phyloP scores from a whole-genome alignment of 1,140 invertebrate species.

The Heliconius hewitsoni region DNA sequence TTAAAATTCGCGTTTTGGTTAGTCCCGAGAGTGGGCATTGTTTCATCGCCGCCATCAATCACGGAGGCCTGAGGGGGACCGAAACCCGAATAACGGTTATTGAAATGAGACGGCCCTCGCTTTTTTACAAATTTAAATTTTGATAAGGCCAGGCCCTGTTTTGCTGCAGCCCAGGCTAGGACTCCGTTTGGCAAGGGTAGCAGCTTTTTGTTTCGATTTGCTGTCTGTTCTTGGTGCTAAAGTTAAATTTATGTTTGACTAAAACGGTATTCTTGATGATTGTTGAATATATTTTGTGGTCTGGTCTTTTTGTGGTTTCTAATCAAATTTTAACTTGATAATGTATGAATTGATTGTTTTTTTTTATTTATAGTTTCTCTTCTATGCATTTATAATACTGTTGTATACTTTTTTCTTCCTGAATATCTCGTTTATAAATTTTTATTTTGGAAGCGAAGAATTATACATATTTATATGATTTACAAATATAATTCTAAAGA shows the following conservation, averaged over 20 bases:
- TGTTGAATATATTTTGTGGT: conserved; percentile 38
- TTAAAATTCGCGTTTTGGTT: conserved; percentile 77
- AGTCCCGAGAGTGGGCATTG: conserved; percentile 71
- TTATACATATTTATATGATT: no score
- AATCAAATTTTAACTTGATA: conserved; percentile 19
- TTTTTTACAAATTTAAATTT: conserved; percentile 81
- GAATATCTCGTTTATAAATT: no score
- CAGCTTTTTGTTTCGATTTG: conserved; percentile 68
- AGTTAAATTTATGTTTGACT: conserved; percentile 64
- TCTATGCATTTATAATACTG: no score
- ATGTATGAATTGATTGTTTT: background rate
- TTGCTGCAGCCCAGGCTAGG: conserved; percentile 63
- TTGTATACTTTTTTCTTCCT: no score
- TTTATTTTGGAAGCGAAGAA: no score
- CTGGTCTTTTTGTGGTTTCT: conserved; percentile 29
- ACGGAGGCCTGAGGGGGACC: conserved; percentile 50
- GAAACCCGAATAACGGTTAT: conserved; percentile 79
- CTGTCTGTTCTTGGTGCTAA: conserved; percentile 67
- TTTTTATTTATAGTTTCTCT: background rate
- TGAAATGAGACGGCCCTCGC: conserved; percentile 77
- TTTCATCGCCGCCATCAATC: conserved; percentile 77
- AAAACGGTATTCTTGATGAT: conserved; percentile 35
- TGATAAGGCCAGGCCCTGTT: conserved; percentile 79
- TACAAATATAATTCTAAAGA: no score
- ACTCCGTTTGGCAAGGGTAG: conserved; percentile 64